Conservation (phyloP, 2,797 vertebrate genomes). For the Percopsis omiscomaycus region DNA sequence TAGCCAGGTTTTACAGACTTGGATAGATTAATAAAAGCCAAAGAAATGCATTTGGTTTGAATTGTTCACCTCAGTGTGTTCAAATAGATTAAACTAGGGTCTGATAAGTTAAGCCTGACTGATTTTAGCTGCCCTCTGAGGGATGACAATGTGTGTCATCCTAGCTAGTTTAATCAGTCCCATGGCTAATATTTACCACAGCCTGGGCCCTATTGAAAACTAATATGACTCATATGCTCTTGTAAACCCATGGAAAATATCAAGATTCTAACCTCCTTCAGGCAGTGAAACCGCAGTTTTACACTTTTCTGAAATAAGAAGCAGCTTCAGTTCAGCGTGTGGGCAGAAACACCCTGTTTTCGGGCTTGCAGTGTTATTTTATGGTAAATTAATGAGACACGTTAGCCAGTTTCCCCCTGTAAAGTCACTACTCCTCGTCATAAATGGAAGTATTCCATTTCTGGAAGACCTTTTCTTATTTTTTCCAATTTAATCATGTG, state of each 20-base stretch:
- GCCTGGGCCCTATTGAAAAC: conserved; percentile 42
- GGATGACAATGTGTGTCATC: conserved; percentile 34
- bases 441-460: conserved; percentile 48
- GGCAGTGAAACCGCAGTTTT: conserved; percentile 44
- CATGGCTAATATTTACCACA: conserved; percentile 48
- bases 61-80: conserved; percentile 50
- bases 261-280: conserved; percentile 28
- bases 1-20: conserved; percentile 27
- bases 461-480: conserved; percentile 10
- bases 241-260: conserved; percentile 56
- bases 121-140: conserved; percentile 40
- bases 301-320: conserved; percentile 47
- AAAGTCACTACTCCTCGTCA: conserved; percentile 25
- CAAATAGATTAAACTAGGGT: conserved; percentile 38
- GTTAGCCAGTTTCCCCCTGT: conserved; percentile 42
- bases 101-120: conserved; percentile 39
- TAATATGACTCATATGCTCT: conserved; percentile 58
- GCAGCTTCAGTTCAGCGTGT: conserved; percentile 43
- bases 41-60: conserved; percentile 42
- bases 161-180: conserved; percentile 58
- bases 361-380: conserved; percentile 54
- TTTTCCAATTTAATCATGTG: conserved; percentile 1
- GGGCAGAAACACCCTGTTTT: conserved; percentile 55
- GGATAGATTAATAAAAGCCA: conserved; percentile 38
- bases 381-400: conserved; percentile 50